A percentile compares a stretch with the other conserved stretches of the same genome.
These are phyloP conservation scores for Procavia capensis DNA, from an alignment of 2,113 vertebrate species.

Conservation along the genomic window DNA sequence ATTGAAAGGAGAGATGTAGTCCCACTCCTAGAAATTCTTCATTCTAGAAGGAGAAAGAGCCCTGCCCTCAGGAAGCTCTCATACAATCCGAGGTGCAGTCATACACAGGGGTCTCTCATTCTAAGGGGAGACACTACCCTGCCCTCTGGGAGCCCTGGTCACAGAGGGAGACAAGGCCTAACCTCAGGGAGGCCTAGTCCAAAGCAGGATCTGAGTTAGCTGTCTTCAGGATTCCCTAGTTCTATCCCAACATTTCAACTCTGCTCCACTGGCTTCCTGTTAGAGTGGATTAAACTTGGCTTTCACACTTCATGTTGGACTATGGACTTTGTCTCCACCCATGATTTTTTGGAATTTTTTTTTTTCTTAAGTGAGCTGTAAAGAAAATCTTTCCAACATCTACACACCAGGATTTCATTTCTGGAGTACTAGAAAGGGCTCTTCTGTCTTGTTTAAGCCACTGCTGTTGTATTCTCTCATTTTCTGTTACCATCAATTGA, in stretches of 20 bases:
- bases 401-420: background rate
- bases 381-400: background rate
- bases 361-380: background rate
- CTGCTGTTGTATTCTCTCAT: background rate
- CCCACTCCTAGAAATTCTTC: background rate
- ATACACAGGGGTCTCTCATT: too few relatives aligned
- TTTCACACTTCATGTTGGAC: background rate
- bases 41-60: background rate
- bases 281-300: background rate
- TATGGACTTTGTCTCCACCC: background rate
- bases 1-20: background rate
- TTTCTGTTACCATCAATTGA: conserved; percentile 36
- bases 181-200: background rate
- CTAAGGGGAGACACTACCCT: too few relatives aligned
- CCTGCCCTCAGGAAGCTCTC: too few relatives aligned
- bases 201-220: background rate
- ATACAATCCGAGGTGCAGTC: too few relatives aligned
- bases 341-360: background rate
- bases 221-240: background rate
- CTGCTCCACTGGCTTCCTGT: background rate
- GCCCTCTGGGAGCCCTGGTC: too few relatives aligned
- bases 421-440: background rate
- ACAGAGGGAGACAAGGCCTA: background rate
- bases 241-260: background rate
- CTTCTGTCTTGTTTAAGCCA: background rate